These are phyloP conservation scores for Chauna torquata DNA, from an alignment of 2,113 vertebrate species.

Conservation along the genomic window DNA sequence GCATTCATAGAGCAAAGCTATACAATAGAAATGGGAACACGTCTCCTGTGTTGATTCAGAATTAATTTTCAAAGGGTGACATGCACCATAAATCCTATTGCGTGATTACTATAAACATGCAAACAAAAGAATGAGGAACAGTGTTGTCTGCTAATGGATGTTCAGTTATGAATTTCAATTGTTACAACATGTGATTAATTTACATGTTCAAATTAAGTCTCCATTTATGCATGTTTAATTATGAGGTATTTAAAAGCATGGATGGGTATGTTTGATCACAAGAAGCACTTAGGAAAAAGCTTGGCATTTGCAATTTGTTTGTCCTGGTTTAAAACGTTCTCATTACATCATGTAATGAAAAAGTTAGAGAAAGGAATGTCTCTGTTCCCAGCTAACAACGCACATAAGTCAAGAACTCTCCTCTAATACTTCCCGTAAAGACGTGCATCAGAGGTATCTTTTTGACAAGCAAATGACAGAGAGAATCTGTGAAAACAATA, in stretches of 20 bases:
- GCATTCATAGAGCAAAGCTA: conserved; percentile 52
- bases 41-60: conserved; percentile 40
- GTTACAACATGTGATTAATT: conserved; percentile 70
- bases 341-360: conserved; percentile 59
- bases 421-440: background rate
- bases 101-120: conserved; percentile 65
- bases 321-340: conserved; percentile 60
- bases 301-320: conserved; percentile 43
- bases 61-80: conserved; percentile 63
- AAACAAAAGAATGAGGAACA: conserved; percentile 68
- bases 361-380: conserved; percentile 24
- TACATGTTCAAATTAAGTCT: conserved; percentile 74
- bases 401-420: conserved; percentile 7
- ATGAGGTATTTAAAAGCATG: conserved; percentile 34
- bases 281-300: conserved; percentile 33
- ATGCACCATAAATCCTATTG: conserved; percentile 60
- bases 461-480: background rate
- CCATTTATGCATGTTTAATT: conserved; percentile 69
- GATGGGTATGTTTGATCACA: conserved; percentile 31
- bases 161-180: conserved; percentile 60
- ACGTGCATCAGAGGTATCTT: background rate
- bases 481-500: background rate
- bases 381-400: conserved; percentile 35
- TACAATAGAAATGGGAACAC: conserved; percentile 59
- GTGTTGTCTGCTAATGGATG: conserved; percentile 65